Percentiles rank a stretch among this genome's conserved stretches.
Conservation (phyloP, 2,888 invertebrate genomes). For the Phortica okadai region DNA sequence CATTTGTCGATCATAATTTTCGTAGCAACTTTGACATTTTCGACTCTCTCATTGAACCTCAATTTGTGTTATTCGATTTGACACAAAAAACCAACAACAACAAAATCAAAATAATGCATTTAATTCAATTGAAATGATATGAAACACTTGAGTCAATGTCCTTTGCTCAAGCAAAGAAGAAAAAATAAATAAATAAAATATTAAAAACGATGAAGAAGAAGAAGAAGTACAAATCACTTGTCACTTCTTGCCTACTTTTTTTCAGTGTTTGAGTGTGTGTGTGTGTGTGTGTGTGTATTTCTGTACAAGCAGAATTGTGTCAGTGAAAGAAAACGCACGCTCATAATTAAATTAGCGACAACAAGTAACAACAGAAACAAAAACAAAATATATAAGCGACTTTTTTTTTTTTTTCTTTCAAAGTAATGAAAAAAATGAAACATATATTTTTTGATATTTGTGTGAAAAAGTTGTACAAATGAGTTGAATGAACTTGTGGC, state of each 20-base stretch:
- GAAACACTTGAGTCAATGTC: background rate
- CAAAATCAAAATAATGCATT: background rate
- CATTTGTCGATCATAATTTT: constrained; percentile 23
- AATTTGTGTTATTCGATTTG: background rate
- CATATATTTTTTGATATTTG: background rate
- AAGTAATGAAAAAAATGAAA: background rate
- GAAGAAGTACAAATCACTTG: background rate
- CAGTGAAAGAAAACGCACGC: background rate
- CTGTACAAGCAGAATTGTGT: background rate
- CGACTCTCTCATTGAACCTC: background rate
- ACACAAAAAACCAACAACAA: background rate
- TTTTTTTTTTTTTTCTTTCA: no score
- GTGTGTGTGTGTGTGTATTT: no score
- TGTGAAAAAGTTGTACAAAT: background rate
- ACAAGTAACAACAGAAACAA: background rate
- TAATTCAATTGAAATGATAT: background rate
- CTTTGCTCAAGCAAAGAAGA: background rate
- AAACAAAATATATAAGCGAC: background rate
- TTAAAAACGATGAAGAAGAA: no score
- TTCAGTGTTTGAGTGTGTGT: no score
- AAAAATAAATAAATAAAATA: background rate
- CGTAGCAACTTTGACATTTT: constrained; percentile 12
- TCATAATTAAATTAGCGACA: background rate
- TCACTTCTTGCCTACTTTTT: no score
- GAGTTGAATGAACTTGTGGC: background rate